Conservation (phyloP, 2,888 invertebrate genomes). For the Mongoloraphidia duomilia region DNA sequence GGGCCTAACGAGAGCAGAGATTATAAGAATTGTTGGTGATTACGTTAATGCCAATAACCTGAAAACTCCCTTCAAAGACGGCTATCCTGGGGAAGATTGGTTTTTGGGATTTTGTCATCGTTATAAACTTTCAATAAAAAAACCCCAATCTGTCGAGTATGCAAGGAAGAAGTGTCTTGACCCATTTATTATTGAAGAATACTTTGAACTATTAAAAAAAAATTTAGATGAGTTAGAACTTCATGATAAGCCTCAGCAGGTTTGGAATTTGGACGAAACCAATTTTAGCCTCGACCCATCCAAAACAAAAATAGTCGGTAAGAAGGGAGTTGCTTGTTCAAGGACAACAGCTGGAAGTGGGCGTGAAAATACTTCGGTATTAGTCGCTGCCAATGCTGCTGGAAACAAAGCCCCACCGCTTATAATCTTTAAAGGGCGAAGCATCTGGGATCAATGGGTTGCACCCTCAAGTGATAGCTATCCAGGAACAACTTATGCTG, state of each 20-base stretch:
- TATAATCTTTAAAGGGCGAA: constrained; percentile 10
- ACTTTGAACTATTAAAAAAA: constrained; percentile 7
- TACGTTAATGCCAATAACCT: constrained; percentile 2
- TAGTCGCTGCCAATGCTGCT: constrained; percentile 7
- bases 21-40: constrained; percentile 14
- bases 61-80: constrained; percentile 8
- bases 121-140: constrained; percentile 4
- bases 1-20: constrained; percentile 3
- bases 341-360: constrained; percentile 8
- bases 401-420: constrained; percentile 12
- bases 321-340: constrained; percentile 4
- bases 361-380: constrained; percentile 10
- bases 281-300: constrained; percentile 9
- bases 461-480: not conserved
- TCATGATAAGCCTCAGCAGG: constrained; percentile 1
- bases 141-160: constrained; percentile 7
- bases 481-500: constrained; percentile 12
- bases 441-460: not conserved
- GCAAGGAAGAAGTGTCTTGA: constrained; percentile 5
- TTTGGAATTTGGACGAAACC: constrained; percentile 17
- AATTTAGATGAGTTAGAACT: constrained; percentile 3
- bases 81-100: constrained; percentile 8
- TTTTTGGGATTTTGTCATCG: constrained; percentile 4
- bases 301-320: constrained; percentile 13
- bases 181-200: constrained; percentile 6